phyloP scores from a whole-genome alignment of 2,113 vertebrate species.

The Columba janthina region DNA sequence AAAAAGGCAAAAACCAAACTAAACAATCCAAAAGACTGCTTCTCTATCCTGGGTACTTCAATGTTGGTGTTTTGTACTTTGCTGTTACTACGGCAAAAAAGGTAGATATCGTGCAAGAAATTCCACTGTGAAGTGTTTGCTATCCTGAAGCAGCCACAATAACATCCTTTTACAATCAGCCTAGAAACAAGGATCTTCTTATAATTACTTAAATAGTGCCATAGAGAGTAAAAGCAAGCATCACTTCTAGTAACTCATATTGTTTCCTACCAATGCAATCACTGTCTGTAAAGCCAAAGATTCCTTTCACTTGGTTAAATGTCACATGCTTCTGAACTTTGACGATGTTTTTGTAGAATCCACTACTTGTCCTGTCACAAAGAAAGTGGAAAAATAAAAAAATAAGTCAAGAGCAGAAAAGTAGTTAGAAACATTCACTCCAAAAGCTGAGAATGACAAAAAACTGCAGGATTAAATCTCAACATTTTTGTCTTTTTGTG shows the following conservation, averaged over 20 bases:
- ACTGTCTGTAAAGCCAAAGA: conserved; percentile 97
- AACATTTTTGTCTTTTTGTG: not conserved
- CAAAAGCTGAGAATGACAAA: not conserved
- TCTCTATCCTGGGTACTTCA: not conserved
- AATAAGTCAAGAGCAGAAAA: not conserved
- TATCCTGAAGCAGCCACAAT: not conserved
- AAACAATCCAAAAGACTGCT: not conserved
- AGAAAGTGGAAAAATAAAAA: not conserved
- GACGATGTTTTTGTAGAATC: conserved; percentile 93
- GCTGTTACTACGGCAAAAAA: not conserved
- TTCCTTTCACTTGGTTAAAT: conserved; percentile 98
- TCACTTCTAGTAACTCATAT: not conserved
- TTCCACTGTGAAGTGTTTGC: not conserved
- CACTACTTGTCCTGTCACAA: conserved; percentile 79
- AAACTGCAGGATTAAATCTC: not conserved
- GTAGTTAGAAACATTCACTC: not conserved
- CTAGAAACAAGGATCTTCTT: not conserved
- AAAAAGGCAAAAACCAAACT: too few relatives aligned
- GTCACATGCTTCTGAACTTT: conserved; percentile 97
- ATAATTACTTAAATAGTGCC: not conserved
- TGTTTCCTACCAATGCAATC: conserved; percentile 90
- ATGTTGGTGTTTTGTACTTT: not conserved
- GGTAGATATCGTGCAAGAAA: not conserved
- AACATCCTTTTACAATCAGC: not conserved
- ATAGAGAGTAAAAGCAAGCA: not conserved